Evolutionary conservation across 2,797 vertebrate genomes (phyloP), one percentile per base, ranked within the genome.

Genomic region (Lithobates sylvaticus): DNA sequence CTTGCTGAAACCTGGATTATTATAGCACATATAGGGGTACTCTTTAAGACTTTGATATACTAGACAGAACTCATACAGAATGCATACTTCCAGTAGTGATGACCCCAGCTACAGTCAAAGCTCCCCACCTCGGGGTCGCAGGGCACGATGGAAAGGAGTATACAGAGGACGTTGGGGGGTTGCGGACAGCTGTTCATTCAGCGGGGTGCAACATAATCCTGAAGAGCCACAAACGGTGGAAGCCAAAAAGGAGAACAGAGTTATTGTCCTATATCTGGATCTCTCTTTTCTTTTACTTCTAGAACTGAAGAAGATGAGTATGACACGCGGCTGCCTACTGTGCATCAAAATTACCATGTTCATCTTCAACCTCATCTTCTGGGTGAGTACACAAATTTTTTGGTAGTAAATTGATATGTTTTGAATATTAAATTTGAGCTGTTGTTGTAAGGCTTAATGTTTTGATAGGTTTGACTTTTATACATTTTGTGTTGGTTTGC

Each of bases 341-440:
- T 97, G 95, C n/a, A 93, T 97, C 88, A 97, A 97, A 90, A 96
- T 96, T 85, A 90, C 96, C 88, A 96, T 97, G 95, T 97, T 97
- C 89, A 89, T 96, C 91, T 97, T 97, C 84, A 97, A 97, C 89
- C 95, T 97, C 88, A 93, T 96, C 90, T 97, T 97, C 91, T 97
- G 96, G 96, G 96, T 97, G 26, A 93, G 96, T 95, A 21, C 29
- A 64, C 44, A 12, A 47, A 1, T 44, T 10, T 12, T 44, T 44
- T 44, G 39, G 39, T 8, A 9, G 39, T 39, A 10, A 9, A 39
- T 0, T 16, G 13, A 15, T 47, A 13, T 47, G 44, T 34, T 77
- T 77, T n/a, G 0, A 54, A 18, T 54, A 18, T 2, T 15, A 54
- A 54, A 2, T 16, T 54, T 16, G 50, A 16, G 16, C 0, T 54